A percentile compares a stretch with the other conserved stretches of the same genome.
phyloP scores from a whole-genome alignment of 2,797 vertebrate species.

The Rhadinocentrus ornatus region DNA sequence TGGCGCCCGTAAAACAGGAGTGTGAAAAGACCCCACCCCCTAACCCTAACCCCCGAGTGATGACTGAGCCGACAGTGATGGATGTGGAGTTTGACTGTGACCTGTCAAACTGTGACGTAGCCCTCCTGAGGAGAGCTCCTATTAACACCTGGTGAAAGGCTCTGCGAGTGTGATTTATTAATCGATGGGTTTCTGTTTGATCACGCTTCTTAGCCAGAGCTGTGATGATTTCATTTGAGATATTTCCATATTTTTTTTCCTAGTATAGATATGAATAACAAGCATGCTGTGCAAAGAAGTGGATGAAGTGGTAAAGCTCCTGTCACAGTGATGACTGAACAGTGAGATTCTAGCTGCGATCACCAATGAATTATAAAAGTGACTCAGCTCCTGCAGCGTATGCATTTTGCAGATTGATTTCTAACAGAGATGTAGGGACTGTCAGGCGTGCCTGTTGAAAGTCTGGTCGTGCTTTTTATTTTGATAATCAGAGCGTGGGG shows the following conservation, averaged over 20 bases:
- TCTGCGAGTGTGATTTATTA: neutral
- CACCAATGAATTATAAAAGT: neutral
- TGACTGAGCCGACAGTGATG: neutral
- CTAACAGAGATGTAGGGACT: neutral
- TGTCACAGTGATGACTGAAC: neutral
- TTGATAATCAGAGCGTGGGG: conserved; percentile 33
- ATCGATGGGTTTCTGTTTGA: neutral
- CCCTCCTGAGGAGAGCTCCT: neutral
- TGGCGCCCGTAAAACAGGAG: no score
- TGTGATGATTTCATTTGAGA: neutral
- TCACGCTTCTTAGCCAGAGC: neutral
- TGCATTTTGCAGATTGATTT: neutral
- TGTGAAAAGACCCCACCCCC: no score
- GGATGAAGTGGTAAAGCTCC: neutral
- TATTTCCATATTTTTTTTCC: neutral
- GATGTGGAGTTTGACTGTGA: neutral
- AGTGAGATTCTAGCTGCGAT: neutral
- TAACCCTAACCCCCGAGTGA: neutral
- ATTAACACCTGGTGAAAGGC: neutral
- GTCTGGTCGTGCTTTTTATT: conserved; percentile 7
- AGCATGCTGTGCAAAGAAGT: neutral
- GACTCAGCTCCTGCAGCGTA: neutral
- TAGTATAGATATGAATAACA: neutral
- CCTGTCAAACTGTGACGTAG: neutral
- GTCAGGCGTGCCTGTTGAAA: neutral